Evolutionary conservation across 2,888 invertebrate species (phyloP).

Genomic region (Anticlea derivata): DNA sequence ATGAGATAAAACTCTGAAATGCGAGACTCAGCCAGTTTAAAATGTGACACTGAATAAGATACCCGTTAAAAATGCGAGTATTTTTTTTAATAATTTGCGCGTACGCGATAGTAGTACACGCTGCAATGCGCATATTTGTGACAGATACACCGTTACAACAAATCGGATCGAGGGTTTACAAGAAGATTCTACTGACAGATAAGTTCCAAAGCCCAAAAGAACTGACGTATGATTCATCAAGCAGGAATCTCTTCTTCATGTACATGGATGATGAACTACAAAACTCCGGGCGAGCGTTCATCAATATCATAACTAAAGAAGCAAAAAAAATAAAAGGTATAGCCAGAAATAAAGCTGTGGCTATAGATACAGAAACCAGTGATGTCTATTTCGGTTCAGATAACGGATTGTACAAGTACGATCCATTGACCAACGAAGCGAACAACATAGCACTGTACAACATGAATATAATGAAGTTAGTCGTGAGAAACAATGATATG

Average conservation of each 20-base stretch:
- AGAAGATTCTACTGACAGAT: conserved; percentile 62
- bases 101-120: conserved; percentile 48
- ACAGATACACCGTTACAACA: conserved; percentile 61
- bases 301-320: conserved; percentile 66
- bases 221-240: conserved; percentile 68
- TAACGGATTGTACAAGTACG: conserved; percentile 69
- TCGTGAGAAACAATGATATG: conserved; percentile 68
- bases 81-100: conserved; percentile 38
- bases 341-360: conserved; percentile 67
- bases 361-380: conserved; percentile 62
- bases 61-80: conserved; percentile 47
- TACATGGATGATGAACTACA: conserved; percentile 70
- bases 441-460: conserved; percentile 66
- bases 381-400: conserved; percentile 75
- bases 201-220: conserved; percentile 62
- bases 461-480: conserved; percentile 68
- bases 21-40: conserved; percentile 50
- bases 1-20: conserved; percentile 46
- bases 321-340: conserved; percentile 62
- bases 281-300: conserved; percentile 66
- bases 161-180: conserved; percentile 66
- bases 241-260: conserved; percentile 71
- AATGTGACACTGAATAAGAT: conserved; percentile 42
- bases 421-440: conserved; percentile 58
- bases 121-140: conserved; percentile 54